These are phyloP conservation scores for Habrosyne pyritoides DNA, from an alignment of 2,888 invertebrate genomes.

Conservation along the genomic window DNA sequence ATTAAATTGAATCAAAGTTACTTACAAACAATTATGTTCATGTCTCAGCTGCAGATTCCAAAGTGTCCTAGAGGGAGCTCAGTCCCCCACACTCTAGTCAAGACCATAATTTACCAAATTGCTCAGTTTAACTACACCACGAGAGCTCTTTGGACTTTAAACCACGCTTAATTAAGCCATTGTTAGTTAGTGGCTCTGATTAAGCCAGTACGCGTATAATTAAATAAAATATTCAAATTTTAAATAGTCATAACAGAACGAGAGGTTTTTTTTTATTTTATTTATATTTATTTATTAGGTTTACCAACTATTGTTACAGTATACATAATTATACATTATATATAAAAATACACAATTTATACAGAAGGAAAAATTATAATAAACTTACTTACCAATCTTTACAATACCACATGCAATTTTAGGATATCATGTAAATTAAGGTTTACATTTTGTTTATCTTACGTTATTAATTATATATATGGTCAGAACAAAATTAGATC, in stretches of 20 bases:
- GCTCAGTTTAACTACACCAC: conserved; percentile 4
- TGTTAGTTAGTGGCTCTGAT: conserved; percentile 4
- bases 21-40: background rate
- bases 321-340: too few species aligned
- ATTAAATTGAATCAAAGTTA: conserved; percentile 4
- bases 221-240: background rate
- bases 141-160: background rate
- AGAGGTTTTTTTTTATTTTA: too few species aligned
- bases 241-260: background rate
- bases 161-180: conserved; percentile 5
- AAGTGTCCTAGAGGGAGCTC: background rate
- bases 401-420: too few species aligned
- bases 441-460: too few species aligned
- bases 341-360: too few species aligned
- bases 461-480: too few species aligned
- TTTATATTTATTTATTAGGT: too few species aligned
- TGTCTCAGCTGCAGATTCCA: background rate
- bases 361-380: too few species aligned
- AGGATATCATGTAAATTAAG: too few species aligned
- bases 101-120: conserved; percentile 1
- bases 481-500: too few species aligned
- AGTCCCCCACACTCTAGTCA: background rate
- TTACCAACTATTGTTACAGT: too few species aligned
- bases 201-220: background rate
- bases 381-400: too few species aligned